Base-by-base conservation (phyloP, 2,113 vertebrate genomes). In the Malurus melanocephalus region DNA sequence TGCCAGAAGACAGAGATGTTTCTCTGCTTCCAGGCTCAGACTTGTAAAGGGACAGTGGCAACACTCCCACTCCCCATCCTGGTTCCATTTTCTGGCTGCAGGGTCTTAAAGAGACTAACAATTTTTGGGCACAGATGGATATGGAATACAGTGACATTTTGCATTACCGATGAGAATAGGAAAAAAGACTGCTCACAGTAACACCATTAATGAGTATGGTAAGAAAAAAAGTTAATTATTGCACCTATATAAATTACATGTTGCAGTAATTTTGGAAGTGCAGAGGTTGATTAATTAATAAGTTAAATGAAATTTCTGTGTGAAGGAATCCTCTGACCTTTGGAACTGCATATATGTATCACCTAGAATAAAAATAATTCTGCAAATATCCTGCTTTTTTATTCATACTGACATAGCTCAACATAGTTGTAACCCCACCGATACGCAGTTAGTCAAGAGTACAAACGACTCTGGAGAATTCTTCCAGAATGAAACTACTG, bases 341-440 rank as follows among this genome's bases (percentile, higher is more conserved):
- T 69, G 13, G 16, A 90, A 61, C 40, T 40, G 13, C 7, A 30
- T 24, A 49, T 8, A 80, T 19, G 6, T 65, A 74, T 57, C 38
- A 48, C 21, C 7, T 28, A 57, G 51, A 28, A 80, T 42, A 73
- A 90, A 85, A 86, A 33, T 6, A 74, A 61, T 4, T 22, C 26
- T 2, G 1, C 35, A 71, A 7, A 83, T 83, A 80, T 33, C 13
- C 38, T 89, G 4, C 27, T 11, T 53, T 61, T 61, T 85, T 61
- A 35, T 88, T 52, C 43, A 59, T 20, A 55, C 5, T 57, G 40
- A 27, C 53, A 46, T 16, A 74, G 21, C 12, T 59, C 60, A 49
- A 61, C 7, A 32, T 18, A 77, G 51, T 33, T 62, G 10, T 40
- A 22, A 74, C 33, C 19, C 43, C 8, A 2, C 1, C 0, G 0